Evolutionary conservation across 2,113 vertebrate species (phyloP).

Genomic region (Sylvietta virens): DNA sequence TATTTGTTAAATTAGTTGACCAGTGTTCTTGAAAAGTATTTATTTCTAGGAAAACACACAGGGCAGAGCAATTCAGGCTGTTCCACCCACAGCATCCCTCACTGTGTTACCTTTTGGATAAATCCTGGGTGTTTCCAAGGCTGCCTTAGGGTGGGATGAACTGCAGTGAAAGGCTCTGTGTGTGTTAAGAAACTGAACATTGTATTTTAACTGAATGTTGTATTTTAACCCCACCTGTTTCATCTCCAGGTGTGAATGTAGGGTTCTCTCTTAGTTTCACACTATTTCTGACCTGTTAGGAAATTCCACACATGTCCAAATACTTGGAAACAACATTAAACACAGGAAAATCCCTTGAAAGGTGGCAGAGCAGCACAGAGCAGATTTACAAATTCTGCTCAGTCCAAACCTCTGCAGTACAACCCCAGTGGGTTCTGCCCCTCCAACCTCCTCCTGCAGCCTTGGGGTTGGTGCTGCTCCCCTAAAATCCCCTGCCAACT

Average conservation of each 20-base stretch:
- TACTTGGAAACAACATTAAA: not conserved
- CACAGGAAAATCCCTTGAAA: not conserved
- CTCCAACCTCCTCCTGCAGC: not conserved
- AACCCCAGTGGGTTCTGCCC: not conserved
- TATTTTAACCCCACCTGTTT: not conserved
- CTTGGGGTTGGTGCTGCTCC: not conserved
- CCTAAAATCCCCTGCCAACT: not conserved
- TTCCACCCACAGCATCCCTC: not conserved
- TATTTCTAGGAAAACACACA: not conserved
- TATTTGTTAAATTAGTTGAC: not conserved
- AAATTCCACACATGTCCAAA: not conserved
- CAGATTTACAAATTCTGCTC: not conserved
- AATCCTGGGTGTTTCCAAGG: not conserved
- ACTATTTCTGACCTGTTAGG: not conserved
- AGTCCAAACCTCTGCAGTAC: not conserved
- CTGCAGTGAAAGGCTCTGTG: accelerated
- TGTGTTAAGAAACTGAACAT: not conserved
- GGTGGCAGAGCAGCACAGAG: not conserved
- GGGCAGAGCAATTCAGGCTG: not conserved
- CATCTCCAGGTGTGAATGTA: not conserved
- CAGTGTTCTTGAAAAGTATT: not conserved
- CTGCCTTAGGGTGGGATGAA: not conserved
- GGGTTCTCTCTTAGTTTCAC: not conserved
- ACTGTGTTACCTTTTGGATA: not conserved
- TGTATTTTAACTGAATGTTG: not conserved